Percentiles rank a stretch among this genome's conserved stretches.
phyloP scores from a whole-genome alignment of 2,113 vertebrate genomes.

The Lepus europaeus region DNA sequence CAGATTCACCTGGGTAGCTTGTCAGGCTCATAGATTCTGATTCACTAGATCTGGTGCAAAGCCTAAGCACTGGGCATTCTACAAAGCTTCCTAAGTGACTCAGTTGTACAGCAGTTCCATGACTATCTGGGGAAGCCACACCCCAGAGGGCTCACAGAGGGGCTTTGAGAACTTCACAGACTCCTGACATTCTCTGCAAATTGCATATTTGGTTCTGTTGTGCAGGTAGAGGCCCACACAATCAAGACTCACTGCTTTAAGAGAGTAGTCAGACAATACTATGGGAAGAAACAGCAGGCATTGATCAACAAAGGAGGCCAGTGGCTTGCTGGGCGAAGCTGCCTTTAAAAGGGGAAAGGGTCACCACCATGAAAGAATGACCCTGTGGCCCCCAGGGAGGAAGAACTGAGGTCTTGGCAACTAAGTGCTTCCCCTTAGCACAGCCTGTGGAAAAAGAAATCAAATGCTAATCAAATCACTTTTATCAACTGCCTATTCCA shows the following conservation, averaged over 20 bases:
- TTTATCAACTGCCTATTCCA: slow-evolving; percentile 1
- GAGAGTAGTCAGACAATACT: not conserved
- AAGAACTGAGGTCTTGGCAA: slow-evolving; percentile 39
- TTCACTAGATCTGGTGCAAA: slow-evolving; percentile 17
- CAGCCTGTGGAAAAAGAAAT: slow-evolving; percentile 1
- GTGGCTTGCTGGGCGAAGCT: not conserved
- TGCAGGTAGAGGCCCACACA: not conserved
- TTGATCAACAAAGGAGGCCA: not conserved
- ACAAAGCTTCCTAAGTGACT: not conserved
- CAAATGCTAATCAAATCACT: slow-evolving; percentile 6
- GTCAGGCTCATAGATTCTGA: not conserved
- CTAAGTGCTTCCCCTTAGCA: not conserved
- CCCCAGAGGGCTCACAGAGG: not conserved
- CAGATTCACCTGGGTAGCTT: not conserved
- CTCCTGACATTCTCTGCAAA: not conserved
- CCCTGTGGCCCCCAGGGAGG: not conserved
- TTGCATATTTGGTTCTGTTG: slow-evolving; percentile 1
- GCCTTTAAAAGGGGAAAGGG: not conserved
- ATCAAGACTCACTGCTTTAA: slow-evolving; percentile 20
- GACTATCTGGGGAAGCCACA: slow-evolving; percentile 13
- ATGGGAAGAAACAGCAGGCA: slow-evolving; percentile 33
- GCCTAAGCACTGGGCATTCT: not conserved
- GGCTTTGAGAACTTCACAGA: not conserved
- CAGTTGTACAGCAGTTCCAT: not conserved
- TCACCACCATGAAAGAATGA: not conserved